Base-by-base conservation (phyloP, 2,888 invertebrate species). In the Venustoraphidia nigricollis region DNA sequence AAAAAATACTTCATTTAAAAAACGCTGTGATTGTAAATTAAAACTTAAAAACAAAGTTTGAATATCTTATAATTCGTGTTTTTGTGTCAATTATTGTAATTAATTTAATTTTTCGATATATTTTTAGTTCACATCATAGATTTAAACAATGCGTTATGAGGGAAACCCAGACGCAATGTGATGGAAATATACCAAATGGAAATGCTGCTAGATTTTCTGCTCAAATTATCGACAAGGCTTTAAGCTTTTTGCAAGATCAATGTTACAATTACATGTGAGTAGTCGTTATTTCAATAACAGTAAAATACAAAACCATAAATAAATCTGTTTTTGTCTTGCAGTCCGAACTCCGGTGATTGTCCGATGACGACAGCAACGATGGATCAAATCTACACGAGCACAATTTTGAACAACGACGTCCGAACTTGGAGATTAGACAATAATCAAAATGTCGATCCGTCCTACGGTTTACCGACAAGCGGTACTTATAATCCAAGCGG, bases 191-290 rank as follows among this genome's bases (percentile, higher is more conserved):
- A 13, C 55, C 62, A 9, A 64, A 67, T 42, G 72, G 71, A 3
- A 66, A 71, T n/a, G 74, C 74, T 0, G 64, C 67, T 2, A 64
- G 64, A 54, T 77, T 76, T 57, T 70, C 76, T 0, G 61, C 63
- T 8, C 73, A 75, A 57, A 71, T 74, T 46, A 65, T 77, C 39
- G 74, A 76, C 53, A 75, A 76, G 54, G 75, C 76, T 1, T 59
- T 77, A 41, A 73, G 72, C 52, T 76, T 77, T 56, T 62, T 76
- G 4, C 71, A 73, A 49, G 74, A 76, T 53, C 75, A 76, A 56
- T 77, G 77, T 58, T 62, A 67, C 44, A 73, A 75, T 56, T 76
- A 75, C 58, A 70, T 72, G 77, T 76, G 60, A 70, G 70, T 64
- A 48, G 36, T 37, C 10, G 40, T 10, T 27, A 49, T 13, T 35